These are phyloP conservation scores for Pelodytes ibericus DNA, from an alignment of 2,797 vertebrate species.

Conservation along the genomic window DNA sequence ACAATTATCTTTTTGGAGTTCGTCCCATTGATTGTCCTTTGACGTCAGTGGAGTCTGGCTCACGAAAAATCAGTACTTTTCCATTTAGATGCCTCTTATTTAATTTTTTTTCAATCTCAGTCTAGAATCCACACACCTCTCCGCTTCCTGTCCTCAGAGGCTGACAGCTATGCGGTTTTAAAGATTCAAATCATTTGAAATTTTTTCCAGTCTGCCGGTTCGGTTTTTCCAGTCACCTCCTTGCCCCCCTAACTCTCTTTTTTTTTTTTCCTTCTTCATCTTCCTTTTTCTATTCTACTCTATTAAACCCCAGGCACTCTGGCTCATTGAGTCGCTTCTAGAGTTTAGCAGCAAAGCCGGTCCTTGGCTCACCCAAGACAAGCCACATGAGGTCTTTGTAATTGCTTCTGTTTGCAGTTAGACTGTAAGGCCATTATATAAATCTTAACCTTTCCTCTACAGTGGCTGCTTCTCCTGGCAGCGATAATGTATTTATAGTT, in stretches of 20 bases:
- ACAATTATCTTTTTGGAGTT: neutral
- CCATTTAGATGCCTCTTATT: slow-evolving; percentile 21
- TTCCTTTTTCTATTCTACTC: slow-evolving; percentile 39
- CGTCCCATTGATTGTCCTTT: slow-evolving; percentile 21
- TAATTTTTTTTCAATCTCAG: neutral
- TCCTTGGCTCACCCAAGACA: neutral
- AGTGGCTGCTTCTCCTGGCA: neutral
- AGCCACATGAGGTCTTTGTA: slow-evolving; percentile 4
- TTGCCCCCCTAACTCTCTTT: too few relatives aligned
- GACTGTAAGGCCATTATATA: neutral
- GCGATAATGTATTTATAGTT: neutral
- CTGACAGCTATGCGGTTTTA: slow-evolving; percentile 12
- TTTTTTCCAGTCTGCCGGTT: slow-evolving; percentile 42
- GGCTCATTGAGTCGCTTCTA: slow-evolving; percentile 28
- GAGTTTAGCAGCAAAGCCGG: slow-evolving; percentile 32
- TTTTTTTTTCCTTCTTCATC: too few relatives aligned
- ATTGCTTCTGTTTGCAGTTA: slow-evolving; percentile 6
- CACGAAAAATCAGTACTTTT: slow-evolving; percentile 12
- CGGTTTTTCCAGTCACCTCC: slow-evolving; percentile 10
- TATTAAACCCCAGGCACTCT: slow-evolving; percentile 40
- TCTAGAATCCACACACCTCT: slow-evolving; percentile 12
- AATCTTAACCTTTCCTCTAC: slow-evolving; percentile 1
- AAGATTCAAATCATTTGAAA: slow-evolving; percentile 21
- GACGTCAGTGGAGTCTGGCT: neutral
- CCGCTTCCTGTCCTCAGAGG: neutral